Conservation (phyloP, 1,140 invertebrate species). For the Diorhabda elongata region DNA sequence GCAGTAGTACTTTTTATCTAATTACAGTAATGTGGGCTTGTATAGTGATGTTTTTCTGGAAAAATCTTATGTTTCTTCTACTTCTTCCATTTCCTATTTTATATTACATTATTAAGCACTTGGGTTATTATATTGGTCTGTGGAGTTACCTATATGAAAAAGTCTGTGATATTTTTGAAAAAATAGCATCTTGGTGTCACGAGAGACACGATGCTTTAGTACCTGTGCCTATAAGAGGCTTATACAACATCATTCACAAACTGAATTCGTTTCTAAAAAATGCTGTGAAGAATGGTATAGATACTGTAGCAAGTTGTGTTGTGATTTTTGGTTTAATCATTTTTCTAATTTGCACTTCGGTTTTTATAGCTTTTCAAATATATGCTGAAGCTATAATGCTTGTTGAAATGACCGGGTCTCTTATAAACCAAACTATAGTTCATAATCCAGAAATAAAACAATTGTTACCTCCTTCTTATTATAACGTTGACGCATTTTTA, state of each 20-base stretch:
- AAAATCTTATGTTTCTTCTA: constrained; percentile 65
- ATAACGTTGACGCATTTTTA: constrained; percentile 79
- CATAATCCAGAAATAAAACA: constrained; percentile 80
- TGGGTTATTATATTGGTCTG: constrained; percentile 52
- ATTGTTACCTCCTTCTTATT: constrained; percentile 69
- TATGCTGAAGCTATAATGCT: constrained; percentile 94
- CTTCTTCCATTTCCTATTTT: constrained; percentile 62
- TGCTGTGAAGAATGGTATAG: constrained; percentile 53
- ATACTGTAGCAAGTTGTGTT: constrained; percentile 55
- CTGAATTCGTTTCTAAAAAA: constrained; percentile 49
- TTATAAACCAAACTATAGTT: constrained; percentile 85
- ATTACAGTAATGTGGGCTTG: constrained; percentile 66
- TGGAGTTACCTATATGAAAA: constrained; percentile 47
- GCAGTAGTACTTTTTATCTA: constrained; percentile 53
- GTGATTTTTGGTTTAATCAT: constrained; percentile 57
- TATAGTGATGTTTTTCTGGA: constrained; percentile 65
- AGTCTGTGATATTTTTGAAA: constrained; percentile 32
- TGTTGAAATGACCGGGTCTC: constrained; percentile 79
- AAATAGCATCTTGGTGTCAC: constrained; percentile 35
- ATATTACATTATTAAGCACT: constrained; percentile 59
- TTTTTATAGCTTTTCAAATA: constrained; percentile 64
- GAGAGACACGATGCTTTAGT: constrained; percentile 53
- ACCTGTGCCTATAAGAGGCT: constrained; percentile 53
- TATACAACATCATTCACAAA: constrained; percentile 51
- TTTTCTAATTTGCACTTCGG: constrained; percentile 52